These are phyloP conservation scores for Colaptes auratus DNA, from an alignment of 2,113 vertebrate genomes.

Conservation along the genomic window DNA sequence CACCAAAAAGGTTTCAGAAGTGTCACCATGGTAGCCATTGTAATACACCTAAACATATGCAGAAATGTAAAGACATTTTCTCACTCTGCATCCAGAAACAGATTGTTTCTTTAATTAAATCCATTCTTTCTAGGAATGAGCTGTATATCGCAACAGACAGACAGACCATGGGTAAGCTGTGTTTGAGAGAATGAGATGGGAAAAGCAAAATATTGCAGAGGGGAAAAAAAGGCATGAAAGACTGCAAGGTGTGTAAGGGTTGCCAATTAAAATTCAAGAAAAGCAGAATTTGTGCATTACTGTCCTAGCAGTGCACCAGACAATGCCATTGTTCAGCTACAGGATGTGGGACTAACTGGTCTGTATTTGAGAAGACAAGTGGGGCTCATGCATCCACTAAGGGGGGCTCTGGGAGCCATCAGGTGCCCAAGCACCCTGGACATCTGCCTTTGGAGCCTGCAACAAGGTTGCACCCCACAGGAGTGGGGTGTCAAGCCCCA, in stretches of 20 bases:
- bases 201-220: not conserved
- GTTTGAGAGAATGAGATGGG: not conserved
- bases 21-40: conserved; percentile 97
- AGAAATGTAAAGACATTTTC: conserved; percentile 63
- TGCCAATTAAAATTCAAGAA: not conserved
- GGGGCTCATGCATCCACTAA: not conserved
- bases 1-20: conserved; percentile 95
- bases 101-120: not conserved
- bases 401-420: accelerated
- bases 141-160: not conserved
- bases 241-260: not conserved
- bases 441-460: not conserved
- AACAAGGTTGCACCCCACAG: not conserved
- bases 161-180: not conserved
- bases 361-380: accelerated
- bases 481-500: accelerated
- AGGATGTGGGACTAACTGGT: not conserved
- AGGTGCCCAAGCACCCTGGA: not conserved
- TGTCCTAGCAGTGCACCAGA: not conserved
- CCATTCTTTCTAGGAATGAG: not conserved
- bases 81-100: conserved; percentile 47
- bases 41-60: conserved; percentile 87
- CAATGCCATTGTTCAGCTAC: not conserved
- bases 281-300: not conserved
- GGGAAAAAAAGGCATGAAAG: not conserved